Base-by-base conservation (phyloP, 2,888 invertebrate species). In the Asteroscopus sphinx region DNA sequence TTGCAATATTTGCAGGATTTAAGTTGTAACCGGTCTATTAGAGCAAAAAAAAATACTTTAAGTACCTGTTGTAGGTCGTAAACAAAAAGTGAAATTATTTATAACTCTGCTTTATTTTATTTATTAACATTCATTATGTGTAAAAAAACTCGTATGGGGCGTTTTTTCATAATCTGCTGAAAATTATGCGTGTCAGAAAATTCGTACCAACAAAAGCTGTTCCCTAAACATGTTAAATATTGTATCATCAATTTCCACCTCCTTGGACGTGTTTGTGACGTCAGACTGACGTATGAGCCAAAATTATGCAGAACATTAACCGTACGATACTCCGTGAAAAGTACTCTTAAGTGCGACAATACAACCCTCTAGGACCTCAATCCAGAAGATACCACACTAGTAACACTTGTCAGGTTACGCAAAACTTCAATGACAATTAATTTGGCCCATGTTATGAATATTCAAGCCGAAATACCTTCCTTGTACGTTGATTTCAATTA, bases 401-500 rank as follows among this genome's bases (percentile, higher is more conserved):
- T 13, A 26, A 9, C 41, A 37, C 32, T 25, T 17, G 3, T 47
- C 37, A 45, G 25, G 33, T 52, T 48, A 33, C 6, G 2, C 4
- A 16, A 37, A 68, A 51, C 35, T 68, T 61, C 15, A 36, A 40
- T 48, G 47, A 41, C 52, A 62, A 69, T 67, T 59, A 59, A 59
- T 74, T 66, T 51, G 33, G 26, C 33, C 44, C 60, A 61, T 46
- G 56, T 58, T 61, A 69, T 63, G 63, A 78, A 78, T 76, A 79
- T 80, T 75, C 66, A 76, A 55, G 47, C 35, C 32, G 9, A 52
- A 51, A 63, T 70, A 68, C 67, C 67, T 67, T 68, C 68, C 65
- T 70, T 76, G 68, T 77, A 75, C 76, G 75, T 75, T 83, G 86
- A 88, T 89, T 89, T 89, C 88, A 91, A 91, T 92, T 89, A 90